These are phyloP conservation scores for Romanogobio albipinnatus DNA, from an alignment of 2,113 vertebrate genomes.

Conservation along the genomic window DNA sequence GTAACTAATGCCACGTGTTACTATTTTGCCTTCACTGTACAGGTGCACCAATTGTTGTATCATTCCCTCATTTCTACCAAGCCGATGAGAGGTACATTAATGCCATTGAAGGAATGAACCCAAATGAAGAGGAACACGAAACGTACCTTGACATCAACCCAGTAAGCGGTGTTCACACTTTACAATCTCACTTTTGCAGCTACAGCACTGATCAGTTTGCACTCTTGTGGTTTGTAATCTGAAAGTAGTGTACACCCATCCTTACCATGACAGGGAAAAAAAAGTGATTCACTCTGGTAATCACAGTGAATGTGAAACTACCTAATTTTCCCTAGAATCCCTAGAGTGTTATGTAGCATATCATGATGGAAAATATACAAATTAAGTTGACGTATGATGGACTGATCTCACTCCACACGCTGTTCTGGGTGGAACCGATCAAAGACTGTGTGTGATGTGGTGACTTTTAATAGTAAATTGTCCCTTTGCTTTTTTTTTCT, in stretches of 20 bases:
- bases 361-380: not conserved
- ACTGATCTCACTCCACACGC: not conserved
- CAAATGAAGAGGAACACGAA: slow-evolving; percentile 91
- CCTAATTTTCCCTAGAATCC: not conserved
- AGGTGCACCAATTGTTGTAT: slow-evolving; percentile 95
- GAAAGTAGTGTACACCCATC: not conserved
- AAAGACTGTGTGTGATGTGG: not conserved
- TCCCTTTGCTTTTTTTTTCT: not conserved
- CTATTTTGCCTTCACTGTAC: slow-evolving; percentile 6
- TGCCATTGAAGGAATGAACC: slow-evolving; percentile 85
- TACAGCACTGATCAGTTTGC: slow-evolving; percentile 1
- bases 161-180: slow-evolving; percentile 70
- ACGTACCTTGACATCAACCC: slow-evolving; percentile 94
- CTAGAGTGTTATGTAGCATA: no score
- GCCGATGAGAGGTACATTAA: slow-evolving; percentile 84
- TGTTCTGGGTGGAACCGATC: not conserved
- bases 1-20: slow-evolving; percentile 27
- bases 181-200: not conserved
- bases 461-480: slow-evolving; percentile 2
- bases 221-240: not conserved
- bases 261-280: not conserved
- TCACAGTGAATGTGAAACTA: slow-evolving; percentile 8
- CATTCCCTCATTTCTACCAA: slow-evolving; percentile 96
- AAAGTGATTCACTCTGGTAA: not conserved
- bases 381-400: not conserved